Conservation (phyloP, 2,888 invertebrate species). For the Sthenelais limicola region DNA sequence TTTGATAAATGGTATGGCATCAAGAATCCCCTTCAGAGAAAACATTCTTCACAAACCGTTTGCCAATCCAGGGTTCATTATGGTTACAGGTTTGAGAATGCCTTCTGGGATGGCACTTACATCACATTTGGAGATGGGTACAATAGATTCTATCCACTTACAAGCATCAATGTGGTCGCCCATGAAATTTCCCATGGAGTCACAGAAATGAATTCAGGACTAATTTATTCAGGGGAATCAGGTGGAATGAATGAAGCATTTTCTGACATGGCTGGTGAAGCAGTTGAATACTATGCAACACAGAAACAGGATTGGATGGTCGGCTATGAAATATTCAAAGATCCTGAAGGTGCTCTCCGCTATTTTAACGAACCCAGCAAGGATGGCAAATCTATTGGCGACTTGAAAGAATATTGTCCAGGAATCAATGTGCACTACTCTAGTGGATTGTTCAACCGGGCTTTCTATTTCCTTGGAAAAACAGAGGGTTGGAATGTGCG, state of each 20-base stretch:
- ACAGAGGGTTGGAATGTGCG: constrained; percentile 50
- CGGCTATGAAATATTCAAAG: constrained; percentile 48
- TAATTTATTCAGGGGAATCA: constrained; percentile 47
- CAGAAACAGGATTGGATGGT: constrained; percentile 48
- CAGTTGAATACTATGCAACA: constrained; percentile 48
- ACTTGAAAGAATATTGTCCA: constrained; percentile 47
- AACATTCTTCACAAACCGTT: background rate
- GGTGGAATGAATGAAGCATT: constrained; percentile 43
- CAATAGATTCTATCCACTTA: constrained; percentile 48
- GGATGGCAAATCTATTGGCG: constrained; percentile 53
- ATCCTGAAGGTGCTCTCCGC: constrained; percentile 44
- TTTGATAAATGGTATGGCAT: constrained; percentile 54
- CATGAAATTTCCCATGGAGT: constrained; percentile 56
- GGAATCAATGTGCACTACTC: constrained; percentile 54
- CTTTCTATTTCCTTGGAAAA: constrained; percentile 54
- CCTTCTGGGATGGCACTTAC: constrained; percentile 52
- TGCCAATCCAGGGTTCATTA: constrained; percentile 54
- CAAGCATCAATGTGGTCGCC: constrained; percentile 50
- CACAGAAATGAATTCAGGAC: constrained; percentile 51
- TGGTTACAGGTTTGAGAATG: constrained; percentile 53
- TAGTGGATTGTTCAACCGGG: constrained; percentile 56
- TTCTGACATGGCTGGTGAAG: constrained; percentile 53
- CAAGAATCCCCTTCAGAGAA: constrained; percentile 9
- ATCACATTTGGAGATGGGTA: constrained; percentile 42
- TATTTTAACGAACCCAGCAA: constrained; percentile 53